These are phyloP conservation scores for Notolabrus celidotus DNA, from an alignment of 2,797 vertebrate genomes.

Conservation along the genomic window DNA sequence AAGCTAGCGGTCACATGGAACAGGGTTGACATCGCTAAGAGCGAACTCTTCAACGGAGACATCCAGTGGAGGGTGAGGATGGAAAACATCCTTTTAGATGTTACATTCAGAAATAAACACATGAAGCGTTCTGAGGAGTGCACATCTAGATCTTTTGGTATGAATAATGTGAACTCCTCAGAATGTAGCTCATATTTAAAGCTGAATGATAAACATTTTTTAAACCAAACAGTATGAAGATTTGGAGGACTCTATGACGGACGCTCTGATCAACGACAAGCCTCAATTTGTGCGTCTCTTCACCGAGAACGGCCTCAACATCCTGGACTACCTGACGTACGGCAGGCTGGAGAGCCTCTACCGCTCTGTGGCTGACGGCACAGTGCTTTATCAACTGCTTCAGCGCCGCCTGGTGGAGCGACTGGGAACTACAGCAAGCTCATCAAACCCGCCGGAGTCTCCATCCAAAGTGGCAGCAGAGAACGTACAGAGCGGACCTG, in stretches of 20 bases:
- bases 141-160: too few species aligned
- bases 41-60: conserved; percentile 91
- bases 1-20: conserved; percentile 93
- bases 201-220: not conserved
- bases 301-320: conserved; percentile 89
- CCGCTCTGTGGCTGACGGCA: conserved; percentile 79
- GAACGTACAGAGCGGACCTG: conserved; percentile 7
- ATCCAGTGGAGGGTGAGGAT: conserved; percentile 89
- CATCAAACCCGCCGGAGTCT: not conserved
- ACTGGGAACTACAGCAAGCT: conserved; percentile 8
- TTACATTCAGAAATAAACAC: not conserved
- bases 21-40: conserved; percentile 93
- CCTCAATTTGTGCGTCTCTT: conserved; percentile 93
- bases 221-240: conserved; percentile 83
- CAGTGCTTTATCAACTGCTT: conserved; percentile 82
- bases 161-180: too few species aligned
- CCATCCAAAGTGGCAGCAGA: conserved; percentile 31
- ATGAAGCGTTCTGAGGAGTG: not conserved
- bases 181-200: too few species aligned
- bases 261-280: conserved; percentile 90
- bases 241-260: conserved; percentile 89
- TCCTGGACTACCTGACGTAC: conserved; percentile 88
- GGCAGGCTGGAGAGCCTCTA: conserved; percentile 87
- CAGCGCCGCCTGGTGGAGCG: conserved; percentile 75
- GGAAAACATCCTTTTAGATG: not conserved